Base-by-base conservation (phyloP, 2,113 vertebrate species). In the Ivindomyrus marchei region DNA sequence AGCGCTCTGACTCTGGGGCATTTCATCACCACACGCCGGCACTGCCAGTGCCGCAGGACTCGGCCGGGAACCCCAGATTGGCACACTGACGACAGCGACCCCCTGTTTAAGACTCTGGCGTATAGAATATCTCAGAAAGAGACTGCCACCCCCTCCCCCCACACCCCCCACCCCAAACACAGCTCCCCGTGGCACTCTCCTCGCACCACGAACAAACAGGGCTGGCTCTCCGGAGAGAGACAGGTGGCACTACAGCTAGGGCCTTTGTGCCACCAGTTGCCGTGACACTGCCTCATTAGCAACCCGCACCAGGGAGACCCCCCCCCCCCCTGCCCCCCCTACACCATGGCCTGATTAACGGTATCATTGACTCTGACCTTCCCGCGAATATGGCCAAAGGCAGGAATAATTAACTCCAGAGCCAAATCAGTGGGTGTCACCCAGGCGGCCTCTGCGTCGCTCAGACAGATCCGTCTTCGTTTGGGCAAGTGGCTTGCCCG, bases 201-300 rank as follows among this genome's bases (percentile, higher is more conserved):
- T 27, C 9, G 8, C n/a, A 87, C 19, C 19, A 0, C 47, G 10
- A 19, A 80, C 62, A 87, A 83, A 89, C 66, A 74, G 89, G 53
- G 77, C 83, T 39, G 27, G 56, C 24, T 36, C 85, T 88, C 47
- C 2, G 31, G 27, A 53, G 27, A 74, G 70, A 88, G 86, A 9
- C 66, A 53, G 13, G 49, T 74, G 49, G 84, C 49, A 89, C 77
- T 46, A 13, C 84, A 58, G 89, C 42, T 39, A 45, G 85, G 70
- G 39, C 36, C 36, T 39, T 7, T 83, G 49, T n/a, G 31, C 46
- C 31, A 19, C 89, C 85, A 84, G 15, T 27, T 50, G 46, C 36
- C 39, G 31, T 36, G 39, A 17, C 24, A 45, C 89, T 39, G 31
- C 11, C 46, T 93, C 89, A 90, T 90, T 91, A 90, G 89, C 58